These are phyloP conservation scores for Horisme vitalbata DNA, from an alignment of 2,888 invertebrate species.

Conservation along the genomic window DNA sequence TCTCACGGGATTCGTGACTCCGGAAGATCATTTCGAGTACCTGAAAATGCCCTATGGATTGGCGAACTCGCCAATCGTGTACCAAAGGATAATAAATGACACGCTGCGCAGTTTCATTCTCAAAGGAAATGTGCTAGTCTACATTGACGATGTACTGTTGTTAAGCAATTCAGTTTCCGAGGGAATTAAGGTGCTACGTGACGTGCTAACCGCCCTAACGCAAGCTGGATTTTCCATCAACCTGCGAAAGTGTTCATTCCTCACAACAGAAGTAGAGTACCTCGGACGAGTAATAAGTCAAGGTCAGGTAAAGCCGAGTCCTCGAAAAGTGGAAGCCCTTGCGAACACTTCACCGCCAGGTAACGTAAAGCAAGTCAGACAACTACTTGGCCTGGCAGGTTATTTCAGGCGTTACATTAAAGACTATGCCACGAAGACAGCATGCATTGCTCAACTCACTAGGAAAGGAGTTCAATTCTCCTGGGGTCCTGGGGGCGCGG, in stretches of 20 bases:
- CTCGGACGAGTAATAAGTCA: slow-evolving; percentile 29
- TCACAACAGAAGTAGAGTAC: slow-evolving; percentile 33
- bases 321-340: slow-evolving; percentile 1
- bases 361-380: not conserved
- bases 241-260: slow-evolving; percentile 19
- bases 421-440: not conserved
- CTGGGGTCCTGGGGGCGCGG: slow-evolving; percentile 17
- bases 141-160: slow-evolving; percentile 24
- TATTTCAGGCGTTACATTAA: not conserved
- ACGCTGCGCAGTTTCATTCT: slow-evolving; percentile 1
- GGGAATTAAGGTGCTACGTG: not conserved
- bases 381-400: not conserved
- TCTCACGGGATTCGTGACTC: slow-evolving; percentile 25
- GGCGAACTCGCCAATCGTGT: slow-evolving; percentile 16
- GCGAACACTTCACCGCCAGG: no score
- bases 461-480: slow-evolving; percentile 4
- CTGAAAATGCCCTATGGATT: slow-evolving; percentile 14
- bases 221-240: slow-evolving; percentile 36
- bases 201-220: slow-evolving; percentile 3
- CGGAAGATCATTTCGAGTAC: slow-evolving; percentile 6
- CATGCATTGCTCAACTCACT: slow-evolving; percentile 1
- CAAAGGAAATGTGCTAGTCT: slow-evolving; percentile 17
- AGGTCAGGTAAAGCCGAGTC: slow-evolving; percentile 37
- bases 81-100: slow-evolving; percentile 25
- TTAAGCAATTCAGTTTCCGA: not conserved